Percentiles rank a stretch among this genome's conserved stretches.
Evolutionary conservation across 1,140 invertebrate species (phyloP).

Genomic region (Zaprionus nigranus): DNA sequence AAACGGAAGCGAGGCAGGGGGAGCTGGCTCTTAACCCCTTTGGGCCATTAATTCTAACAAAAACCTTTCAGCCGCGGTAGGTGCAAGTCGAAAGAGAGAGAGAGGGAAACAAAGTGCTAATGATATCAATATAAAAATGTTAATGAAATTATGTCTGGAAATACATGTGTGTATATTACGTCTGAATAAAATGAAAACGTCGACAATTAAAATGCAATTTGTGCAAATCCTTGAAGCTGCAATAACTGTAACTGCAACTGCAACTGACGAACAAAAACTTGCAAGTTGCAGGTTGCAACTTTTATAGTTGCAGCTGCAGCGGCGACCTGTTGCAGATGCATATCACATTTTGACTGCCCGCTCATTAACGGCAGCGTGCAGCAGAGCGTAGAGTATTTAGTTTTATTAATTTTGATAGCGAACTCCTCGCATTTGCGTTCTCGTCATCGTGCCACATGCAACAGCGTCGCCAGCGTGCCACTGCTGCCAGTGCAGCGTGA

Average conservation of each 20-base stretch:
- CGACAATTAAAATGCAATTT: constrained; percentile 75
- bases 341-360: constrained; percentile 49
- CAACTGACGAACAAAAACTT: not conserved
- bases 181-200: not conserved
- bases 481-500: constrained; percentile 55
- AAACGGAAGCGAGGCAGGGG: constrained; percentile 18
- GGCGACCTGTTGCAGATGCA: constrained; percentile 61
- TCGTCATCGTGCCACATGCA: constrained; percentile 69
- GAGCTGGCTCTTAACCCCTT: constrained; percentile 38
- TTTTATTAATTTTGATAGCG: constrained; percentile 70
- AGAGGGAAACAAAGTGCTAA: constrained; percentile 39
- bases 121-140: constrained; percentile 56
- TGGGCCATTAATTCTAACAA: constrained; percentile 57
- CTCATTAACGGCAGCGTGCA: constrained; percentile 65
- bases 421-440: constrained; percentile 48
- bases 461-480: constrained; percentile 31
- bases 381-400: constrained; percentile 47
- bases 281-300: constrained; percentile 13
- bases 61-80: constrained; percentile 65
- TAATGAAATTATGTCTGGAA: constrained; percentile 22
- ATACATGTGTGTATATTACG: constrained; percentile 6
- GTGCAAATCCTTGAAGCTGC: constrained; percentile 57
- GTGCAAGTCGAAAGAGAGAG: constrained; percentile 24
- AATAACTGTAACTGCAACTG: constrained; percentile 28
- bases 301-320: constrained; percentile 40